Percentiles rank a stretch among this genome's conserved stretches.
phyloP scores from a whole-genome alignment of 2,797 vertebrate species.

The Dendrocincla tyrannina region DNA sequence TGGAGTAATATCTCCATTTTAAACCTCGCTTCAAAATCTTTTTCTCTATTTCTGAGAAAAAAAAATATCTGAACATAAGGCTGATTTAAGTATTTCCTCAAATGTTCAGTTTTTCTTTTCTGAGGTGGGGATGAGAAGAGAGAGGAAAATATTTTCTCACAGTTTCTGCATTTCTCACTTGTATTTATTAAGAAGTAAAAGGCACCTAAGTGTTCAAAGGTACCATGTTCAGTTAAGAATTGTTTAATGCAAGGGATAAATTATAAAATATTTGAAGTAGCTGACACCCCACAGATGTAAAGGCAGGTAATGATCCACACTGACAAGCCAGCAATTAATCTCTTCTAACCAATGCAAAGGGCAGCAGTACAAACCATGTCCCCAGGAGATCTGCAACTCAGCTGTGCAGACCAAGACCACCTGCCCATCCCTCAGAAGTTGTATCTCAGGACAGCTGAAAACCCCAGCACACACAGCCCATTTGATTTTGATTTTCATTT shows the following conservation, averaged over 20 bases:
- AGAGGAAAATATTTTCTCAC: neutral
- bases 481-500: neutral
- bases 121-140: neutral
- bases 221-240: neutral
- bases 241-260: neutral
- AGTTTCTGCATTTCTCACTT: neutral
- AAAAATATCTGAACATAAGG: neutral
- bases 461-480: neutral
- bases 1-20: neutral
- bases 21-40: neutral
- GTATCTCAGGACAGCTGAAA: neutral
- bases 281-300: neutral
- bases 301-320: neutral
- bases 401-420: neutral
- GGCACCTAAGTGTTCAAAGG: neutral
- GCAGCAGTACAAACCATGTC: neutral
- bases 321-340: neutral
- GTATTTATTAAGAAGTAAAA: neutral
- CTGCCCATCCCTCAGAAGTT: neutral
- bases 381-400: neutral
- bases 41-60: neutral
- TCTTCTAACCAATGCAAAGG: neutral
- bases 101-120: neutral
- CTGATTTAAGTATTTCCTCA: neutral
- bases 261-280: neutral